These are phyloP conservation scores for Chelonus insularis DNA, from an alignment of 1,140 invertebrate species.

Conservation along the genomic window DNA sequence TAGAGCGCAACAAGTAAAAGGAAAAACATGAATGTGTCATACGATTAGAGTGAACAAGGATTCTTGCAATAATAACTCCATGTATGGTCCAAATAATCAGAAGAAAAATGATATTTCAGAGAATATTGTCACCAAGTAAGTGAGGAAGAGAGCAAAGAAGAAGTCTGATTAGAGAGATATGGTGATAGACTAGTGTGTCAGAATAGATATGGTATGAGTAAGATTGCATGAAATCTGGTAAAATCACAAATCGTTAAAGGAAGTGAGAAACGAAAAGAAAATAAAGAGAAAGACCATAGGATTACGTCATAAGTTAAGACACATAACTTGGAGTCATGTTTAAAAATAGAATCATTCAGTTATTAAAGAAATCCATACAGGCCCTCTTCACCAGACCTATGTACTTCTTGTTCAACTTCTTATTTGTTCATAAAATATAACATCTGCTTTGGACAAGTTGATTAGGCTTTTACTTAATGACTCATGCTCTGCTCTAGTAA, in stretches of 20 bases:
- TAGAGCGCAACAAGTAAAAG: constrained; percentile 22
- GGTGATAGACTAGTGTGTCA: too few relatives aligned
- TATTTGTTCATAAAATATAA: constrained; percentile 5
- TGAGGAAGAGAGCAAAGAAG: too few relatives aligned
- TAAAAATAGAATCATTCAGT: constrained; percentile 54
- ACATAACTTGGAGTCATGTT: constrained; percentile 51
- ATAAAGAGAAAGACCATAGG: constrained; percentile 48
- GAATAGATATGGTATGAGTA: not conserved
- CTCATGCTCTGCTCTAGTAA: constrained; percentile 14
- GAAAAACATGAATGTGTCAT: constrained; percentile 18
- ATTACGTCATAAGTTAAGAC: constrained; percentile 50
- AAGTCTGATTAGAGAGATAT: too few relatives aligned
- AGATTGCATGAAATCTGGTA: not conserved
- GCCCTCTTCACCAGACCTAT: constrained; percentile 21
- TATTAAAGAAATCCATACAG: constrained; percentile 48
- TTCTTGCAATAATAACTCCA: constrained; percentile 23
- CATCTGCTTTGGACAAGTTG: constrained; percentile 3
- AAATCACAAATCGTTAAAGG: constrained; percentile 18
- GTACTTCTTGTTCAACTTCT: constrained; percentile 7
- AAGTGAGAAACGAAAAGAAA: constrained; percentile 28
- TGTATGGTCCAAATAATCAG: constrained; percentile 15
- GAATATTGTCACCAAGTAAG: too few relatives aligned
- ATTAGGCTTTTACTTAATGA: constrained; percentile 9
- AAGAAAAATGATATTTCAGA: not conserved
- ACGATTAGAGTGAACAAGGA: constrained; percentile 7